Evolutionary conservation across 1,140 invertebrate genomes (phyloP), one percentile per base, ranked within the genome.

Genomic region (Drosophila pruinosa): DNA sequence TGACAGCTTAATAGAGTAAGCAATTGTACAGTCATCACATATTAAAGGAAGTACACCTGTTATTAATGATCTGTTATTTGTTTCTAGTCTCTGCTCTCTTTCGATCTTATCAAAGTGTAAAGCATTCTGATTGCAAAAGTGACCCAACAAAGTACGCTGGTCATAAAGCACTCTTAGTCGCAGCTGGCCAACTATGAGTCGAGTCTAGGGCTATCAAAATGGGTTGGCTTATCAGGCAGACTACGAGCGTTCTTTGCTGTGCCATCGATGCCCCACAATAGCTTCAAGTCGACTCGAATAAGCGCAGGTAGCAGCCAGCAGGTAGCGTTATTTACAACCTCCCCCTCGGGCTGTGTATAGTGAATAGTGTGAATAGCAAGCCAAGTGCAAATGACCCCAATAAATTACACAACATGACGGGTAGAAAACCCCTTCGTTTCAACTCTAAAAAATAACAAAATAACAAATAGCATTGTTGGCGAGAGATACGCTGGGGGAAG

Each of bases 361-460:
- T 21, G 21, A 24, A 21, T 54, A 50, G 53, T 59, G 54, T 72
- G 63, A 72, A 65, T 72, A 72, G 28, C 43, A 53, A 41, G 57
- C 39, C 54, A 68, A 69, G 62, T 43, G 45, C 72, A 80, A 75
- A 75, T 71, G 59, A 74, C 78, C 59, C 70, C 78, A 69, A 88
- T 86, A 81, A 86, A 81, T 86, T 81, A 86, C 72, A 70, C 63
- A 73, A 73, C 69, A 54, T 65, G 53, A 38, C 58, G 12, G n/a
- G 48, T 21, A 48, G 24, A 38, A 21, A 39, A 3, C 26, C 36
- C 17, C 47, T 10, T 7, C 15, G 14, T 10, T 19, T 31, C 8
- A 19, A 22, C 50, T 34, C 14, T 26, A 36, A 7, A n/a, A 28
- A 50, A 14, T 10, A 15, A 2, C 19, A 41, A 14, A 14, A 31